phyloP scores from a whole-genome alignment of 2,113 vertebrate genomes.

The Nothoprocta pentlandii region DNA sequence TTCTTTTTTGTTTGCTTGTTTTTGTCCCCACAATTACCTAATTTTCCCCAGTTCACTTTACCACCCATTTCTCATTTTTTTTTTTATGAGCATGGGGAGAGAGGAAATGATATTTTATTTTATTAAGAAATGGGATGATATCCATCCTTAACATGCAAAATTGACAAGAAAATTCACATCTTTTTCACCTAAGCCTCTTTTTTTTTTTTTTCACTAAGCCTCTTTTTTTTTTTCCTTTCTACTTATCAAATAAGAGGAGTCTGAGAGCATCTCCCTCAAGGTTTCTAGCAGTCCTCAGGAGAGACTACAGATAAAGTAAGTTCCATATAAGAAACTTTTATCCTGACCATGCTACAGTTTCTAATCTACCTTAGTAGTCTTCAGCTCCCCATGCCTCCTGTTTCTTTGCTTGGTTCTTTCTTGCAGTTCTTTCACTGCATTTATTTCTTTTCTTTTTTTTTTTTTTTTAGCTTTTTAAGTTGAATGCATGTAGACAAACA shows the following conservation, averaged over 20 bases:
- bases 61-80: neutral
- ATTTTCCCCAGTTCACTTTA: neutral
- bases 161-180: neutral
- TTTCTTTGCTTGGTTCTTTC: neutral
- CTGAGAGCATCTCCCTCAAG: neutral
- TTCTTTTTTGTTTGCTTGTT: neutral
- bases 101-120: neutral
- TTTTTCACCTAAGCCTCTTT: neutral
- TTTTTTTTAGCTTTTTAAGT: too few relatives aligned
- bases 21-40: neutral
- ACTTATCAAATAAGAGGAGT: neutral
- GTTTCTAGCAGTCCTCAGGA: neutral
- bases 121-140: neutral
- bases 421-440: neutral
- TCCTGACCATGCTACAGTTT: neutral
- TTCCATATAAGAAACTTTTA: neutral
- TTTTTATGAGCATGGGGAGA: neutral
- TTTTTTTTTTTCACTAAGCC: neutral
- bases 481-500: neutral
- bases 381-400: neutral
- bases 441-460: too few relatives aligned
- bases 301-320: neutral
- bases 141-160: neutral
- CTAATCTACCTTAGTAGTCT: neutral
- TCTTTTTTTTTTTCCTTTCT: neutral